Conservation (phyloP, 2,797 vertebrate genomes). For the Antennarius maculatus region DNA sequence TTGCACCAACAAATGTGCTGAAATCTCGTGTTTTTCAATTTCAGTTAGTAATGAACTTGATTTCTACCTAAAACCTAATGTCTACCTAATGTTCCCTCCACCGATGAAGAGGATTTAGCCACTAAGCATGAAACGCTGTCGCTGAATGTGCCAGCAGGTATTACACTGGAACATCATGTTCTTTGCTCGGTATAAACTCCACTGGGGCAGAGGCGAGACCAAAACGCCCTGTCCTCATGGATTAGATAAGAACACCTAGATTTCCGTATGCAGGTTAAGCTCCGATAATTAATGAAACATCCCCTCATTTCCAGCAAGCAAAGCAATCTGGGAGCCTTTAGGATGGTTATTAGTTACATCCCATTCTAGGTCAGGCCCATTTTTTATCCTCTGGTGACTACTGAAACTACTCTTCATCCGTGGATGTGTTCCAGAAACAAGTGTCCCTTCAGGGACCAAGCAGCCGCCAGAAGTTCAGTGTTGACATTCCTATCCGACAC, state of each 20-base stretch:
- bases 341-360: slow-evolving; percentile 12
- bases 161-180: slow-evolving; percentile 53
- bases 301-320: slow-evolving; percentile 20
- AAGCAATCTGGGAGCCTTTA: slow-evolving; percentile 16
- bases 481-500: slow-evolving; percentile 66
- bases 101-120: slow-evolving; percentile 20
- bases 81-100: slow-evolving; percentile 4
- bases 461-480: slow-evolving; percentile 55
- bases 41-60: not conserved
- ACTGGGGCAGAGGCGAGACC: slow-evolving; percentile 30
- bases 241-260: slow-evolving; percentile 42
- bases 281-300: slow-evolving; percentile 22
- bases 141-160: slow-evolving; percentile 20
- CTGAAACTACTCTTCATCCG: slow-evolving; percentile 40
- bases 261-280: slow-evolving; percentile 52
- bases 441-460: slow-evolving; percentile 45
- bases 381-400: slow-evolving; percentile 22
- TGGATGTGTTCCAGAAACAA: slow-evolving; percentile 35
- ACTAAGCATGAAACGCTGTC: slow-evolving; percentile 9
- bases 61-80: not conserved
- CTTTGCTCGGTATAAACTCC: slow-evolving; percentile 18
- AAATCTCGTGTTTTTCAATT: too few relatives aligned
- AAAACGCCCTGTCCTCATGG: slow-evolving; percentile 39
- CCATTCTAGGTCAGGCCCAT: not conserved
- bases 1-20: too few relatives aligned